Base-by-base conservation (phyloP, 2,888 invertebrate species). In the Tachina fera region DNA sequence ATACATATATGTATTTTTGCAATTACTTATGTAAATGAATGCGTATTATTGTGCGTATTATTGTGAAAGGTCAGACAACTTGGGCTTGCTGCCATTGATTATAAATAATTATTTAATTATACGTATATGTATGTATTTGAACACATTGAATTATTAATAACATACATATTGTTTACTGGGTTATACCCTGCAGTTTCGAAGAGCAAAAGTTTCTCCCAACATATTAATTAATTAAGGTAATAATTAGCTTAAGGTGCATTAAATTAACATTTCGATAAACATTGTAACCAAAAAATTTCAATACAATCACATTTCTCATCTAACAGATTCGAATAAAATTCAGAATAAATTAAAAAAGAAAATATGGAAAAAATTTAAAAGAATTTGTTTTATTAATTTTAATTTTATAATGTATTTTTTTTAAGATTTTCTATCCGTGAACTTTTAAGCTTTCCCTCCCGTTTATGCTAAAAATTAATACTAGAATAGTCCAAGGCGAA, bases 271-370 rank as follows among this genome's bases (percentile, higher is more conserved):
- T 87, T 88, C 86, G 88, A 87, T 84, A 77, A 84, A 87, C 77
- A 88, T 87, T 79, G 84, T 87, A 88, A 88, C 80, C 87, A 87
- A 88, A 88, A n/a, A 88, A 89, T 88, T 86, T 85, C 76, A 82
- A 81, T 82, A 72, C 72, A 83, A 60, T 56, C 22, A 78, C n/a
- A 45, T 51, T 56, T 9, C n/a, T n/a, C 22, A 31, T 22, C 41
- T 41, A 63, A 78, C 74, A 53, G 43, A 6, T 60, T 56, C 43
- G 72, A 79, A 61, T 74, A 70, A 63, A 68, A 75, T 31, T 43
- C 1, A 68, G 60, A 60, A 75, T 43, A 51, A 41, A 65, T n/a
- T 31, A 6, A 47, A 63, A 71, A 41, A 70, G 49, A 81, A 56
- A 56, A 13, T 47, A 6, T 31, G 4, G 4, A 58, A 68, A 22